phyloP scores from a whole-genome alignment of 2,797 vertebrate genomes.

The Sebastes vulpes region DNA sequence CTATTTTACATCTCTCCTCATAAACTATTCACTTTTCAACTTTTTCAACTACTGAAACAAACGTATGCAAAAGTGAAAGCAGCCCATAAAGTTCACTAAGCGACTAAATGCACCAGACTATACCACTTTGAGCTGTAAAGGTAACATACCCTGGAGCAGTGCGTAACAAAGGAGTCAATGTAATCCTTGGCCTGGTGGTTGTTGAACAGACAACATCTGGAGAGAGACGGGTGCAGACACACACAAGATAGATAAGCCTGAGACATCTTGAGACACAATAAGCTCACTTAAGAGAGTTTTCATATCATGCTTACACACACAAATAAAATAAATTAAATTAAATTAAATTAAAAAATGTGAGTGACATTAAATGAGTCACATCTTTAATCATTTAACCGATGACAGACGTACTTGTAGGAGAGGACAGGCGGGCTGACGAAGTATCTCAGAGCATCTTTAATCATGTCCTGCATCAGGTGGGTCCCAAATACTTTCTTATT shows the following conservation, averaged over 20 bases:
- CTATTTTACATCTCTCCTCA: not conserved
- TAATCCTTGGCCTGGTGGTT: conserved; percentile 99
- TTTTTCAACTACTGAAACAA: not conserved
- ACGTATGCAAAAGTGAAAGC: not conserved
- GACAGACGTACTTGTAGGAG: conserved; percentile 92
- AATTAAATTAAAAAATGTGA: not conserved
- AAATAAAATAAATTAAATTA: not conserved
- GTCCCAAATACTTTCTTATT: conserved; percentile 99
- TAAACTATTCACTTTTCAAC: not conserved
- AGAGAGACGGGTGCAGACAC: not conserved
- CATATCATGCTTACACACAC: not conserved
- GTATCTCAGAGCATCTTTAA: conserved; percentile 96
- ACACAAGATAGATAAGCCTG: not conserved
- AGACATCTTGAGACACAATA: not conserved
- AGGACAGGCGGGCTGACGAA: conserved; percentile 99
- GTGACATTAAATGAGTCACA: conserved; percentile 2
- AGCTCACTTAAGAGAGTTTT: not conserved
- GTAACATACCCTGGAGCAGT: conserved; percentile 93
- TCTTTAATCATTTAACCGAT: not conserved
- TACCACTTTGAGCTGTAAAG: not conserved
- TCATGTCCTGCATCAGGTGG: conserved; percentile 99
- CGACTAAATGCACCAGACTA: not conserved
- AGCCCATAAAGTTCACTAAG: not conserved
- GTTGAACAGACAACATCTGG: conserved; percentile 96
- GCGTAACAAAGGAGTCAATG: conserved; percentile 98